Base-by-base conservation (phyloP, 2,888 invertebrate genomes). In the Aproaerema taeniolella region DNA sequence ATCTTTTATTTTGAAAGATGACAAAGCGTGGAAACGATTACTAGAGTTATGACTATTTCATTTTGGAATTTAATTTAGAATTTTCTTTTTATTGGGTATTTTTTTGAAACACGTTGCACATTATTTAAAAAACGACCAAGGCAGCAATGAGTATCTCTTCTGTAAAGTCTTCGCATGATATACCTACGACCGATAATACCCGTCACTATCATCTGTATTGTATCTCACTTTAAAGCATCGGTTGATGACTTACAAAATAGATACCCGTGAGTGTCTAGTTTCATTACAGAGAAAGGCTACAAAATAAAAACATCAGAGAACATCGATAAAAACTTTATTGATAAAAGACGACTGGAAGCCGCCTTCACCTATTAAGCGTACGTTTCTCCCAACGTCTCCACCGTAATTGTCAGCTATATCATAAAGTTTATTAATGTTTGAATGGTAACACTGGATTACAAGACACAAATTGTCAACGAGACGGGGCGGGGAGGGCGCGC, bases 281-380 rank as follows among this genome's bases (percentile, higher is more conserved):
- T 20, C 4, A 20, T 20, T 6, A 6, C 20, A 8, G 20, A 8
- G 20, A 8, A 20, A 20, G 8, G 20, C 5, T 20, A 20, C 20
- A 8, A 20, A 11, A 61, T 74, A 64, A 53, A 68, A 78, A 75
- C 73, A 48, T 44, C 57, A 55, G 50, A 53, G 58, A 86, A 86
- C 86, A 86, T 86, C 86, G 83, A 86, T 86, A 86, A 82, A 85
- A 82, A 83, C 74, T 76, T 83, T 82, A 83, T 85, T 83, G 80
- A 79, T 77, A 66, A 69, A 72, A 75, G 77, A 67, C 78, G 79
- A 75, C 76, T 62, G 73, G 66, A 64, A 65, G 70, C 61, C 78
- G 67, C 59, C 72, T 68, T 67, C 61, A 55, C 68, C 77, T 80
- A 78, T 78, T 81, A 85, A 85, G 86, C 85, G 85, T 86, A 86